These are phyloP conservation scores for Pan troglodytes DNA, from an alignment of 2,113 vertebrate genomes.

Conservation along the genomic window NHGRI_mPanTro3-v2.1_pri NC_086015.1:190207501-190208000, in stretches of 20 bases:
- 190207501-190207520: background rate
- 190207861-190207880: background rate
- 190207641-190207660: background rate
- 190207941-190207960: background rate
- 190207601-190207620: background rate
- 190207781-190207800: background rate
- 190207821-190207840: background rate
- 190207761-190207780: background rate
- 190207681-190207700: background rate
- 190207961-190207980: background rate
- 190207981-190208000: background rate
- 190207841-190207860: background rate
- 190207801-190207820: background rate
- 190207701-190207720: background rate
- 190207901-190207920: background rate
- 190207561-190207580: background rate
- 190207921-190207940: background rate
- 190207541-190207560: background rate
- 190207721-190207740: background rate
- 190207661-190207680: background rate
- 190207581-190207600: background rate
- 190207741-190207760: background rate
- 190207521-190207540: background rate
- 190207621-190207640: background rate
- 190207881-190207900: background rate